Evolutionary conservation across 2,113 vertebrate genomes (phyloP), one percentile per base, ranked within the genome.

Genomic region (Lepisosteus oculatus): DNA sequence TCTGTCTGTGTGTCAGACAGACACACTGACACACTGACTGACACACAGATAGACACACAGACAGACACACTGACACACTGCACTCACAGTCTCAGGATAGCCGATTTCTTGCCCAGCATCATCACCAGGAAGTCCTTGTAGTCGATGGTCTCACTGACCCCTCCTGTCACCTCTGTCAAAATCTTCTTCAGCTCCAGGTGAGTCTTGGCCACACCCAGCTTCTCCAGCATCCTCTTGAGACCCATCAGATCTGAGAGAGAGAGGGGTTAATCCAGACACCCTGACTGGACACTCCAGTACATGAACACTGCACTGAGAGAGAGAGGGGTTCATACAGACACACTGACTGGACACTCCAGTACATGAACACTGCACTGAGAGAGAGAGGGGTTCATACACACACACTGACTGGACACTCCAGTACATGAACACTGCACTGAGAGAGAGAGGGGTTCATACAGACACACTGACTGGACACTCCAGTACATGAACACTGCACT

Each of bases 101-200:
- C 90, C 0, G 93, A 93, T 80, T 81, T 87, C 76, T 93, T 93
- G 14, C 93, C 93, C 82, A 95, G 70, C 93, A 95, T 95, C 92
- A 95, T 92, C 43, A 80, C 82, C 70, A 95, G 83, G 79, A 95
- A 95, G 84, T 93, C 91, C 0, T 61, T 66, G 81, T 95, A 95
- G 78, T 80, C 65, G 81, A 95, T 87, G 0, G 80, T 90, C 17
- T 95, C 92, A 7, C 84, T 78, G 55, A 82, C 66, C 9, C 81
- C 84, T 9, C 89, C 80, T 12, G 78, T 80, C 56, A 93, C 91
- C 55, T 95, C 93, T 54, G 77, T 78, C 78, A 95, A 94, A 86
- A 95, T 88, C 81, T 91, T 94, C 72, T 95, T 95, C 67, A 95
- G 83, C 71, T 95, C 93, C 73, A 94, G 57, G 73, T 95, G 93